Evolutionary conservation across 2,797 vertebrate species (phyloP), one percentile per base, ranked within the genome.

Genomic region (Cuniculus paca): DNA sequence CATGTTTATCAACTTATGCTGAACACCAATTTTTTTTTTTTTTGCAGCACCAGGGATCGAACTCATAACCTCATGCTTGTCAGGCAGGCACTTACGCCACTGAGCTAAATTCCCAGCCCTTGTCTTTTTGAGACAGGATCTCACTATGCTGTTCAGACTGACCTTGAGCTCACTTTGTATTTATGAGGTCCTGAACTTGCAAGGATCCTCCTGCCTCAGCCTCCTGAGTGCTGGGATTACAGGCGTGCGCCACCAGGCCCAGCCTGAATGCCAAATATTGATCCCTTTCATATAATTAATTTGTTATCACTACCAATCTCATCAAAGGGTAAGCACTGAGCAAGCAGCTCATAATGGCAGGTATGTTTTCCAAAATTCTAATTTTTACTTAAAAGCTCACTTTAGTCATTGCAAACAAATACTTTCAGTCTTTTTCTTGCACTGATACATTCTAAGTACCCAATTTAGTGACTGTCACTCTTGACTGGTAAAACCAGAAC

Each of bases 321-420:
- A 88, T 34, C 39, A 52, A 58, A 74, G 63, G 80, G 52, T 19
- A 70, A 85, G 74, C 24, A n/a, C 0, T 31, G 22, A 34, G 12
- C 92, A 58, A 34, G 12, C 92, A 58, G 42, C 24, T 93, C 83
- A 50, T 1, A 3, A 11, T 34, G 68, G 80, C 39, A 93, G 19
- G n/a, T 7, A 50, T 4, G 17, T 61, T 80, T 83, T 39, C 78
- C n/a, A 70, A 95, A 93, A 56, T 20, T 85, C 48, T 58, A 34
- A 60, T 19, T 56, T 93, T 94, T 83, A 70, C 56, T 81, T 79
- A 19, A 68, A 84, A 92, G 54, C 6, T 92, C 16, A 39, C 58
- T 88, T 85, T 88, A 86, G 72, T 42, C 81, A n/a, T 1, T 70
- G 26, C 12, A 24, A 84, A 28, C 72, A 88, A 95, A 79, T 36